These are phyloP conservation scores for Centruroides vittatus DNA, from an alignment of 1,140 invertebrate genomes.

Conservation along the genomic window DNA sequence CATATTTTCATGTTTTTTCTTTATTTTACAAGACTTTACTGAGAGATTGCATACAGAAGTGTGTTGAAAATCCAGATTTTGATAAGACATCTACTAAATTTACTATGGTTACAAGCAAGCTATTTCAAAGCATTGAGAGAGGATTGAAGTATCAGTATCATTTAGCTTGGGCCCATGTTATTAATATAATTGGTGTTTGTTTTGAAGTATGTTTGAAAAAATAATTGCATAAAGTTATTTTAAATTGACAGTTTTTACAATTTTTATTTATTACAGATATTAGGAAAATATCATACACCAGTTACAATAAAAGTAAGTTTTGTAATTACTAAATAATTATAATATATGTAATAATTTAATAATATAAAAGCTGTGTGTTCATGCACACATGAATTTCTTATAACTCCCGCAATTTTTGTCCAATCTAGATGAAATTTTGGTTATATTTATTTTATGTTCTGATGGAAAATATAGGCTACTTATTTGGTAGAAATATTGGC, in stretches of 20 bases:
- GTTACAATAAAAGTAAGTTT: conserved; percentile 9
- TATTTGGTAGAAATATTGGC: too few relatives aligned
- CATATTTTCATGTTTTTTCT: neutral
- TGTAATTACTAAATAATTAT: neutral
- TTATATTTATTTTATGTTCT: too few relatives aligned
- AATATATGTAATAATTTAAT: too few relatives aligned
- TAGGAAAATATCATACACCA: conserved; percentile 19
- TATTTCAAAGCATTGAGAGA: conserved; percentile 42
- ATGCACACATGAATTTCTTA: too few relatives aligned
- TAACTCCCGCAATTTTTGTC: too few relatives aligned
- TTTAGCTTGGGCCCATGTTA: conserved; percentile 47
- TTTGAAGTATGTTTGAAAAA: conserved; percentile 22
- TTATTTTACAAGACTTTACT: neutral
- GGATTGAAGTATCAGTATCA: conserved; percentile 58
- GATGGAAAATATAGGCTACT: too few relatives aligned
- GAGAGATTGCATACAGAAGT: conserved; percentile 1
- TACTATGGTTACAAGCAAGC: conserved; percentile 27
- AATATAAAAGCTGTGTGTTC: too few relatives aligned
- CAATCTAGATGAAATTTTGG: too few relatives aligned
- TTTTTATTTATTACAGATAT: conserved; percentile 43
- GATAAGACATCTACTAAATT: neutral
- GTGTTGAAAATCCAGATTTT: neutral
- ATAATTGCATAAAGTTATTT: neutral
- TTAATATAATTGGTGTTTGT: conserved; percentile 39
- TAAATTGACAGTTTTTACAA: neutral